Evolutionary conservation across 64 coral and sea anemone genomes (phyloP).

Genomic region (Trachythela sp.): DNA sequence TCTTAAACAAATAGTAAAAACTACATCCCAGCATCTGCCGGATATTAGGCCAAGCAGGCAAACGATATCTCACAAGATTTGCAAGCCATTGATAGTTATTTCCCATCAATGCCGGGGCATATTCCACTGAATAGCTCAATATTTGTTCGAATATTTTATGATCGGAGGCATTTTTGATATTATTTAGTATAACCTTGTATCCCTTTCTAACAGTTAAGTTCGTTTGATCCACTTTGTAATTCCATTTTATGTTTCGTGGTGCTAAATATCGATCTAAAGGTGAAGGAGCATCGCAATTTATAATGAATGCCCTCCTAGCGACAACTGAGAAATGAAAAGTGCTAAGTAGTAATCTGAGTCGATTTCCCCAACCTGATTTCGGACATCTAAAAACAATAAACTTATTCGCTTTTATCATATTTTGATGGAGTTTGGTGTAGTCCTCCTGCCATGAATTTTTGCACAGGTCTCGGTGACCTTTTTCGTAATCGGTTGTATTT

Average conservation of each 20-base stretch:
- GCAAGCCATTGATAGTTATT: background rate
- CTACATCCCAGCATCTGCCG: background rate
- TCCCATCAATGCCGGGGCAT: background rate
- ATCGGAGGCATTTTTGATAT: background rate
- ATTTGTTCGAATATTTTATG: background rate
- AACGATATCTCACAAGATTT: background rate
- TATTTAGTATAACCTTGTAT: background rate
- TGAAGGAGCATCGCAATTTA: background rate
- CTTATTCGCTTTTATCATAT: background rate
- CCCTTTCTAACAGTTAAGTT: background rate
- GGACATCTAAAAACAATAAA: background rate
- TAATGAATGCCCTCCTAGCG: background rate
- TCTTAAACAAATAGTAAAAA: background rate
- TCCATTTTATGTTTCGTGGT: background rate
- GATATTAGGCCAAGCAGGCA: background rate
- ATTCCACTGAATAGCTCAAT: background rate
- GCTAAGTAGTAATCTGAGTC: background rate
- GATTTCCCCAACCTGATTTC: background rate
- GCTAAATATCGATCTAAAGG: background rate
- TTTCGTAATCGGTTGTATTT: background rate
- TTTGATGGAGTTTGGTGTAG: background rate
- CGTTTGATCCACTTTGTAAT: background rate
- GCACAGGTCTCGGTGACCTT: background rate
- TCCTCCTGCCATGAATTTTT: background rate
- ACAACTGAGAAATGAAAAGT: background rate